Percentiles rank a stretch among this genome's conserved stretches.
Evolutionary conservation across 2,888 invertebrate species (phyloP).

Genomic region (Chymomyza procnemis): DNA sequence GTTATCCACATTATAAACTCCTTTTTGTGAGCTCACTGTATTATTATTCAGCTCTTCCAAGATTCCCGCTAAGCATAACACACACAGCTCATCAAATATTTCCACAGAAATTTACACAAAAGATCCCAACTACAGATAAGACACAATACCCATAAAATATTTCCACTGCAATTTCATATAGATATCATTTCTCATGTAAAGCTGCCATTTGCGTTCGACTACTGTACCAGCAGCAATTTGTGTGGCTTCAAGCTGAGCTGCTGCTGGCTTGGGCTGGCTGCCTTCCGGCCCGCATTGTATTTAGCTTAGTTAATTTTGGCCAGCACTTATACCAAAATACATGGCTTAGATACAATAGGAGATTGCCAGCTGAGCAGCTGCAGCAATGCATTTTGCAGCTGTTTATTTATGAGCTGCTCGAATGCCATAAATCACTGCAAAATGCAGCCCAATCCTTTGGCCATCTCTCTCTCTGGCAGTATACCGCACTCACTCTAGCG

Average conservation of each 20-base stretch:
- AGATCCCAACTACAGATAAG: no score
- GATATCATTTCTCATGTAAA: neutral
- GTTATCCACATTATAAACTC: no score
- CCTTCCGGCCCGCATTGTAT: constrained; percentile 3
- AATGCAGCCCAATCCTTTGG: constrained; percentile 42
- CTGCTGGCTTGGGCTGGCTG: no score
- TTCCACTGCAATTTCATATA: neutral
- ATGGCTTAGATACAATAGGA: neutral
- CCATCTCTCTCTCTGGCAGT: constrained; percentile 23
- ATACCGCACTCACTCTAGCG: neutral
- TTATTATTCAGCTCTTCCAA: no score
- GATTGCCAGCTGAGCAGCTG: neutral
- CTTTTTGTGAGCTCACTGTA: no score
- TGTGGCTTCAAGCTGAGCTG: neutral
- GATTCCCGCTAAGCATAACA: no score
- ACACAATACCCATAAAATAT: neutral
- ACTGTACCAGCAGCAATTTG: neutral
- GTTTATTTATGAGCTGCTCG: constrained; percentile 45
- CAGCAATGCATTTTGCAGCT: constrained; percentile 4
- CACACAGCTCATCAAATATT: neutral
- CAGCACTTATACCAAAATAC: neutral
- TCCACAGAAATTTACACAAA: neutral
- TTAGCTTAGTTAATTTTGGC: constrained; percentile 2
- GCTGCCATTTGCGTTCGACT: neutral
- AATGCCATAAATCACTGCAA: constrained; percentile 46